Evolutionary conservation across 2,797 vertebrate genomes (phyloP).

Genomic region (Pipistrellus pipistrellus): DNA sequence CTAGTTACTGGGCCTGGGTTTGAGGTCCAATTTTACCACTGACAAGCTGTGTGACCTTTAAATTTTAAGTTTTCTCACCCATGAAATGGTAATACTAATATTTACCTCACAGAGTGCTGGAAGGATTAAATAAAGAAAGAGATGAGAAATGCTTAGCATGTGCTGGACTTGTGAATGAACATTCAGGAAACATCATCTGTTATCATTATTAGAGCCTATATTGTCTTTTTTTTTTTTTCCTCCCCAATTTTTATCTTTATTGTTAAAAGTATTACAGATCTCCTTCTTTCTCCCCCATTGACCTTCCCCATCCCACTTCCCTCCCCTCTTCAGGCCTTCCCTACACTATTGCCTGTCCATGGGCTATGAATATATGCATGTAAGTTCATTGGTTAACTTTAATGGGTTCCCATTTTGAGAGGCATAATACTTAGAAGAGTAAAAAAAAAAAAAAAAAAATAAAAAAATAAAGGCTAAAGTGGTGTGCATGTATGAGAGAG

Average conservation of each 20-base stretch:
- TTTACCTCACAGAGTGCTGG: background rate
- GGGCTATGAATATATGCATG: no score
- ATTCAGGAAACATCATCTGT: background rate
- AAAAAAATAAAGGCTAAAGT: background rate
- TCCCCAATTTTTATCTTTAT: no score
- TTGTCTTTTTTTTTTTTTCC: background rate
- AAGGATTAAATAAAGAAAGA: background rate
- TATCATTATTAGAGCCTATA: background rate
- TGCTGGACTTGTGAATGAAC: background rate
- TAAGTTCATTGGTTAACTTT: no score
- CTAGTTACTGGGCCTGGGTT: background rate
- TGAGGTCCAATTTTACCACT: background rate
- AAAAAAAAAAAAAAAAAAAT: background rate
- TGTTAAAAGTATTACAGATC: no score
- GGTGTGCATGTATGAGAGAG: background rate
- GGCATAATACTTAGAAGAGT: background rate
- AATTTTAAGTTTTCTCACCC: background rate
- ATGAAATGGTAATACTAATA: background rate
- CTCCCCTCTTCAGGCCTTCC: no score
- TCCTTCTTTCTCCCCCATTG: no score
- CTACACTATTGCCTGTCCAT: no score
- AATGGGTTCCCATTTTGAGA: background rate
- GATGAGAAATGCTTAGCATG: background rate
- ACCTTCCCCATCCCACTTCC: no score
- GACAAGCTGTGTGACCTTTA: background rate